phyloP scores from a whole-genome alignment of 2,113 vertebrate genomes.

The Erpornis zantholeuca region DNA sequence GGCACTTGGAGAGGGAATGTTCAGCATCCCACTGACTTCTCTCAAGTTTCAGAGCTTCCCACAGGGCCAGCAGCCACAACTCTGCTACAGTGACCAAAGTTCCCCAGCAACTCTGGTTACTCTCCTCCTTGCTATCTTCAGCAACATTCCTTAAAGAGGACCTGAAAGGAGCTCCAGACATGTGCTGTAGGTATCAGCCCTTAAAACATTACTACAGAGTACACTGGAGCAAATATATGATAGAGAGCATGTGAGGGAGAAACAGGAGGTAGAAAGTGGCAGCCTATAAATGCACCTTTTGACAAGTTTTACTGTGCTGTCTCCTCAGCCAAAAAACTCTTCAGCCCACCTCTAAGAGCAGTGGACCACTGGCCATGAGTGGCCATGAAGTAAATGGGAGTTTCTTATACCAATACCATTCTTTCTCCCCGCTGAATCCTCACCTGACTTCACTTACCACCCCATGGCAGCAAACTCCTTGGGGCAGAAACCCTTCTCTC shows the following conservation, averaged over 20 bases:
- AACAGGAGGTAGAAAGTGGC: background rate
- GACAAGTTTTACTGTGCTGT: background rate
- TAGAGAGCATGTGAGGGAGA: background rate
- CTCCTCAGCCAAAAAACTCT: background rate
- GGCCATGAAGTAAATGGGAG: background rate
- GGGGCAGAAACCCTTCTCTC: background rate
- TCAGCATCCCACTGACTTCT: rapidly evolving
- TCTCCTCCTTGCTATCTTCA: background rate
- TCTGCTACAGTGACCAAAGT: background rate
- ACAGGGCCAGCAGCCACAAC: background rate
- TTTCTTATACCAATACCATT: background rate
- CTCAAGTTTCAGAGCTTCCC: background rate
- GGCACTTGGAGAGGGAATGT: background rate
- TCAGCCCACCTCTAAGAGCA: background rate
- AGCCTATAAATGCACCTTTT: background rate
- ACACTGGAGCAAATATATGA: background rate
- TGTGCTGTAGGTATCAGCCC: background rate
- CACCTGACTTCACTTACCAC: background rate
- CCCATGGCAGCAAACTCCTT: background rate
- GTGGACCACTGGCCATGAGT: background rate
- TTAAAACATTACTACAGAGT: background rate
- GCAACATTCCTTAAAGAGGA: background rate
- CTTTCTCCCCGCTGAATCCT: background rate
- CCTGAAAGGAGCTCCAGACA: background rate
- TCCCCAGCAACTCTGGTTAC: background rate